Base-by-base conservation (phyloP, 2,888 invertebrate genomes). In the Drosophila falleni region DNA sequence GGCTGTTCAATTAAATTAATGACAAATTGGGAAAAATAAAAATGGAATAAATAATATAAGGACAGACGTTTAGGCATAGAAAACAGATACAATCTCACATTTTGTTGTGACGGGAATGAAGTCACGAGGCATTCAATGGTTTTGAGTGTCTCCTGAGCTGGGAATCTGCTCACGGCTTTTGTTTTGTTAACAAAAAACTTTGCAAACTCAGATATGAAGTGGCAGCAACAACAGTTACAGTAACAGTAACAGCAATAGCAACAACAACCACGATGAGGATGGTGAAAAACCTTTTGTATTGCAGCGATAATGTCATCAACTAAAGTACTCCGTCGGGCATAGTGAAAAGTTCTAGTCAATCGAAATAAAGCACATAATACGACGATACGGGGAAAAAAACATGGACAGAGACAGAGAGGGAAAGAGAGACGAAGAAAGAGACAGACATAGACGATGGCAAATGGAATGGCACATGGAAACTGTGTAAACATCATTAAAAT, bases 321-420 rank as follows among this genome's bases (percentile, higher is more conserved):
- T 80, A 79, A 86, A 88, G 80, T 83, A 88, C 87, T 86, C 87
- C 88, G 71, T 74, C 71, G 83, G 87, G 87, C 74, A 81, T 87
- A 85, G 76, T 77, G 79, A 84, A 83, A 83, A 83, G 78, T 83
- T 83, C 87, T 83, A 86, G 80, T 82, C 82, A 86, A 86, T 86
- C 86, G 83, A 83, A 74, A 80, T 80, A 78, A 78, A 81, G 82
- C 72, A 77, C 72, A 78, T 78, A 80, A 87, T 77, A 56, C 60
- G 31, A 56, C 46, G 51, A 23, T 41, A 50, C 10, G 59, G 54
- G 41, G 56, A 39, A 29, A 33, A 44, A 19, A 51, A 19, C 42
- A 23, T 35, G 19, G 15, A 29, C 35, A 50, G 29, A 35, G 13
- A 56, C 10, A 49, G 31, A 58, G 29, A 54, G 5, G 39, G 44